These are phyloP conservation scores for Hoplostethus mediterraneus DNA, from an alignment of 2,797 vertebrate genomes.

Conservation along the genomic window DNA sequence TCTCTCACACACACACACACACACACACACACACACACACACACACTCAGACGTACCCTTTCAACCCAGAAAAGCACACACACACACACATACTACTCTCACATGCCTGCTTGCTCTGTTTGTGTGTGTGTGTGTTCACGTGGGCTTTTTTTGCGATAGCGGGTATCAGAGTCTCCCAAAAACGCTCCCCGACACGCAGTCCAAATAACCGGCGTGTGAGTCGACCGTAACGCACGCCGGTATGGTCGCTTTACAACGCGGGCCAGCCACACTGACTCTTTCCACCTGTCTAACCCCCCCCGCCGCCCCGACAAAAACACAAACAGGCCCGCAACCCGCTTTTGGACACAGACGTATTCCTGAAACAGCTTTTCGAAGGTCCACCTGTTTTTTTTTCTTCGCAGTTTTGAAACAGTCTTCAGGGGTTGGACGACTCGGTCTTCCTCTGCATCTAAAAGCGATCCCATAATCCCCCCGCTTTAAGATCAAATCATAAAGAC, in stretches of 20 bases:
- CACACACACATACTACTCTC: no score
- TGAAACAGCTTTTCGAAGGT: conserved; percentile 10
- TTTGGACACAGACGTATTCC: neutral
- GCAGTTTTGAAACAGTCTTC: neutral
- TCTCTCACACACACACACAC: neutral
- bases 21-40: conserved; percentile 6
- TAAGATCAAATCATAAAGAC: neutral
- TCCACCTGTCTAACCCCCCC: neutral
- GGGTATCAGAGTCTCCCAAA: conserved; percentile 50
- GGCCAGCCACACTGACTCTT: conserved; percentile 18
- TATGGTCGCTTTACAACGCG: conserved; percentile 17
- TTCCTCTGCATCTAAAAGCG: neutral
- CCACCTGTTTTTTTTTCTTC: neutral
- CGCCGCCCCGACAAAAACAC: neutral
- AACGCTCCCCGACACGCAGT: conserved; percentile 35
- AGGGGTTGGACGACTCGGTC: neutral
- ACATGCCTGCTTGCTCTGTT: conserved; percentile 32
- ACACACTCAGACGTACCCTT: conserved; percentile 45
- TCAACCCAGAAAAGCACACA: conserved; percentile 42
- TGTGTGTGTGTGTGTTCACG: conserved; percentile 54
- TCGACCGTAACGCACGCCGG: conserved; percentile 26
- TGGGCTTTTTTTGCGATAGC: conserved; percentile 52
- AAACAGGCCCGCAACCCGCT: neutral
- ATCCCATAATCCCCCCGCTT: neutral
- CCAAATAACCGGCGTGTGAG: conserved; percentile 12